Conservation (phyloP, 2,888 invertebrate genomes). For the Melanophora roralis region DNA sequence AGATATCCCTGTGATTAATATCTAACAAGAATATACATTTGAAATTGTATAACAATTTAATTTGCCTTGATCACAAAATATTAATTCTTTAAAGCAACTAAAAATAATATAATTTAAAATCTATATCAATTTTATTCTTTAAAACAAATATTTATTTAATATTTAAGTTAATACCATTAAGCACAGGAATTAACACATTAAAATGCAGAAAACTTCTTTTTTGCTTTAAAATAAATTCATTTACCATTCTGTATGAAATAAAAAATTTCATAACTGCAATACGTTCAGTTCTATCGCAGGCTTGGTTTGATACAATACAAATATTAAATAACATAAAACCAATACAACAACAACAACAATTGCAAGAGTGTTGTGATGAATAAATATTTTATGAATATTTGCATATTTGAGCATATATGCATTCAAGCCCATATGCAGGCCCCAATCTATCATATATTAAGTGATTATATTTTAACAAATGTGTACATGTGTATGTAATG, state of each 20-base stretch:
- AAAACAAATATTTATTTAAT: background rate
- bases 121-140: background rate
- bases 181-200: background rate
- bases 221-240: no score
- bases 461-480: background rate
- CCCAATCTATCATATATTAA: background rate
- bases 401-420: background rate
- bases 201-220: no score
- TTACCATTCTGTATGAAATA: background rate
- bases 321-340: background rate
- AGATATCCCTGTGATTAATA: no score
- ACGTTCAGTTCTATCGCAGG: background rate
- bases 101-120: background rate
- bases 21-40: no score
- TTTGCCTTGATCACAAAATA: background rate
- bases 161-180: background rate
- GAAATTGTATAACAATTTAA: background rate
- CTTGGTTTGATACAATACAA: background rate
- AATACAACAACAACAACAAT: background rate
- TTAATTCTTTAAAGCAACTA: background rate
- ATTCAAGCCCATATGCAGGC: background rate
- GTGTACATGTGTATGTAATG: background rate
- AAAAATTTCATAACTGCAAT: background rate
- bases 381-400: background rate
- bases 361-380: background rate